These are phyloP conservation scores for Isaurus tuberculatus DNA, from an alignment of 92 coral and sea anemone species.

Conservation along the genomic window DNA sequence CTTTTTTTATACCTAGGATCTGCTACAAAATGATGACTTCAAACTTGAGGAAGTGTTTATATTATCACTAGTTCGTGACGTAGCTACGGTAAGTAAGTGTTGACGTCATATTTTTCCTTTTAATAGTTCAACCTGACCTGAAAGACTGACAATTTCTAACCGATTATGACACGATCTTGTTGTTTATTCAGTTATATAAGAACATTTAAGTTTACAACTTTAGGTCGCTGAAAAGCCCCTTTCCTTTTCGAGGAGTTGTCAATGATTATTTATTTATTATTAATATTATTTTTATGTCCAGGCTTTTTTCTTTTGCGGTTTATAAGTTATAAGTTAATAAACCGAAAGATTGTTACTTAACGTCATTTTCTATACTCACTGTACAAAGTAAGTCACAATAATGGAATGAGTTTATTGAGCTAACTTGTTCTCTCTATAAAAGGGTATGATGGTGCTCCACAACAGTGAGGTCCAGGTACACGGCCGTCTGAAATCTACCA, in stretches of 20 bases:
- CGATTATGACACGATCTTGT: not conserved
- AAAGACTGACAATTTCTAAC: not conserved
- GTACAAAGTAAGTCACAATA: not conserved
- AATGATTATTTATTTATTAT: too few species aligned
- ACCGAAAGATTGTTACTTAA: too few species aligned
- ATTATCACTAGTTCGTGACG: constrained; percentile 83
- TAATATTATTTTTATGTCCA: too few species aligned
- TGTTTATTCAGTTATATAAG: too few species aligned
- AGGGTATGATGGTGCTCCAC: constrained; percentile 96
- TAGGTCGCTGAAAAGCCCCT: too few species aligned
- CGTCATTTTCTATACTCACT: too few species aligned
- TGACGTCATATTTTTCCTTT: not conserved
- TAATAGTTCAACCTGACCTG: too few species aligned
- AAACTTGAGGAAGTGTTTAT: constrained; percentile 85
- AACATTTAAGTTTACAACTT: too few species aligned
- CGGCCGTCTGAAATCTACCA: constrained; percentile 93
- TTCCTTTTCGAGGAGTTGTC: too few species aligned
- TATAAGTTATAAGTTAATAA: too few species aligned
- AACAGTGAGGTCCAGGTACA: constrained; percentile 88
- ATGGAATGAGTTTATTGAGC: not conserved
- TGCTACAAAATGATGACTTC: constrained; percentile 79
- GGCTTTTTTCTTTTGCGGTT: not conserved
- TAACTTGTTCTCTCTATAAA: not conserved
- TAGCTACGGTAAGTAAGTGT: constrained; percentile 74
- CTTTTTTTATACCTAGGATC: constrained; percentile 45